Base-by-base conservation (phyloP, 23 tunicate genomes). In the Botrylloides violaceus region DNA sequence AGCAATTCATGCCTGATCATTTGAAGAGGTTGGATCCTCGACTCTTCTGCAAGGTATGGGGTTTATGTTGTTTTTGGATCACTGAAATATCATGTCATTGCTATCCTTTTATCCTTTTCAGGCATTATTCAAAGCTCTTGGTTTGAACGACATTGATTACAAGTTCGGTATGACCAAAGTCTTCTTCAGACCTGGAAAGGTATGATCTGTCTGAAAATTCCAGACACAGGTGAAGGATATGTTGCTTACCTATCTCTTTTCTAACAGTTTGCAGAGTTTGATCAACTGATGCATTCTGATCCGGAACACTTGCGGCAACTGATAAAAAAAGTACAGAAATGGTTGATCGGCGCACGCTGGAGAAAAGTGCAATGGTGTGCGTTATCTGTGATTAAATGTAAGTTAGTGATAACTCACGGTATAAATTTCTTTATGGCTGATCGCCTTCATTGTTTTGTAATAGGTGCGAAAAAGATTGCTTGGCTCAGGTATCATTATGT, bases 161-260 rank as follows among this genome's bases (percentile, higher is more conserved):
- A 90, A 83, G 39, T 90, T 92, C 58, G 92, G 92, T 0, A 53
- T 84, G 83, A 84, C 92, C 2, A 84, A 84, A 65, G 79, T 95
- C 23, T 95, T 95, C 58, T 95, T 95, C 75, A 59, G 94, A 32
- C 99, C 99, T 18, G 99, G 99, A 57, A 95, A 95, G 85, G 97
- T 90, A 43, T 9, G 15, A 43, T 43, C 53, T 43, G 15, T 43
- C 15, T 43, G 53, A 43, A 15, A 7, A 43, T 15, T 43, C 53
- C 53, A 43, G 15, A 43, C n/a, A n/a, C n/a, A n/a, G n/a, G n/a
- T n/a, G n/a, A n/a, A n/a, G n/a, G n/a, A n/a, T n/a, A n/a, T n/a
- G n/a, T n/a, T n/a, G n/a, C n/a, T n/a, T n/a, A n/a, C n/a, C n/a
- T n/a, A n/a, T n/a, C n/a, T n/a, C n/a, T n/a, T 26, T 32, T 73